Conservation (phyloP, 1,140 invertebrate species). For the Tetramorium simillimum region DNA sequence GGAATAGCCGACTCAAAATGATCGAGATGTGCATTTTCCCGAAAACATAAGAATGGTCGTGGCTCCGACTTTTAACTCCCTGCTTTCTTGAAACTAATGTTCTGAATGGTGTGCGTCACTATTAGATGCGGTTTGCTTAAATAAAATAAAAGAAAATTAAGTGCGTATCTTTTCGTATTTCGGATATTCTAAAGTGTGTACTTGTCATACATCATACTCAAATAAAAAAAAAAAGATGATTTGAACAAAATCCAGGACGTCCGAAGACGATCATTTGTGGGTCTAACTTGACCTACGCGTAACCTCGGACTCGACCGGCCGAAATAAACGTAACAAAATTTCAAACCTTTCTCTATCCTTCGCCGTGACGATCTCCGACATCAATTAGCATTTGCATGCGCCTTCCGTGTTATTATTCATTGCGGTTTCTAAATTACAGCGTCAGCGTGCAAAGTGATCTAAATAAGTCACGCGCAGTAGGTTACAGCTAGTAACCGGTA, state of each 20-base stretch:
- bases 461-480: conserved; percentile 59
- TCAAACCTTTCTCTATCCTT: background rate
- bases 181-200: background rate
- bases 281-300: conserved; percentile 69
- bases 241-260: background rate
- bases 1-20: no score
- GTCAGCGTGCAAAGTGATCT: conserved; percentile 57
- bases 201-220: background rate
- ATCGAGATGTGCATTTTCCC: background rate
- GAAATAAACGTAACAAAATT: conserved; percentile 6
- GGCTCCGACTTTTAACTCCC: no score
- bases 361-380: background rate
- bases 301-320: conserved; percentile 76
- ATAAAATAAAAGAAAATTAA: conserved; percentile 8
- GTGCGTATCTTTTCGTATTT: no score
- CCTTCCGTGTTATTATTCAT: conserved; percentile 47
- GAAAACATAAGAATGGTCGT: no score
- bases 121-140: conserved; percentile 12
- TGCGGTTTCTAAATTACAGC: conserved; percentile 57
- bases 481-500: conserved; percentile 51
- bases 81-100: no score
- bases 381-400: conserved; percentile 39
- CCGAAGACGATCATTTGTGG: conserved; percentile 13
- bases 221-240: background rate
- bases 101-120: background rate